Conservation (phyloP, 2,888 invertebrate genomes). For the Rotaria macrura region DNA sequence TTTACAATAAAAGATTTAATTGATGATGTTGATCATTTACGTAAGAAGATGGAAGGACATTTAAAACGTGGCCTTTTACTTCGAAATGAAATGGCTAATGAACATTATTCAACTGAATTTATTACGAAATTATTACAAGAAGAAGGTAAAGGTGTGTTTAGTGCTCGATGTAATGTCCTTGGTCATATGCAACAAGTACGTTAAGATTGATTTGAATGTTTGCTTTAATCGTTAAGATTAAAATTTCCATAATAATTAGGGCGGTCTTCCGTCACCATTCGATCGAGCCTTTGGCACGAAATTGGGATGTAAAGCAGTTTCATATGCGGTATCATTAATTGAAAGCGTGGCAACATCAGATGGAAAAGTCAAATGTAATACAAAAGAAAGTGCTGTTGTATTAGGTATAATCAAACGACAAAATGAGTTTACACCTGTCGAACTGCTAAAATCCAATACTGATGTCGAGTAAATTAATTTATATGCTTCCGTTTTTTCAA, state of each 20-base stretch:
- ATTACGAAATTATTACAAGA: slow-evolving; percentile 85
- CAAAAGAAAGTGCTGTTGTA: slow-evolving; percentile 40
- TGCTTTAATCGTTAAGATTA: not conserved
- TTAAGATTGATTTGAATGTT: not conserved
- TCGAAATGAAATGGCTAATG: slow-evolving; percentile 88
- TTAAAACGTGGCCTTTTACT: slow-evolving; percentile 61
- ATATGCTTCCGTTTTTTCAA: not conserved
- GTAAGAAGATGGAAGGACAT: slow-evolving; percentile 71
- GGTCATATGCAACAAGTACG: slow-evolving; percentile 80
- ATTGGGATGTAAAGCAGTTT: slow-evolving; percentile 76
- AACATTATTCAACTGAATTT: slow-evolving; percentile 91
- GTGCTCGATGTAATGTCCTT: slow-evolving; percentile 82
- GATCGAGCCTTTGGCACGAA: slow-evolving; percentile 69
- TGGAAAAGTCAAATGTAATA: not conserved
- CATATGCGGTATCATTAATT: slow-evolving; percentile 44
- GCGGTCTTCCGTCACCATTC: slow-evolving; percentile 91
- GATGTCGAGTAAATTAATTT: slow-evolving; percentile 46
- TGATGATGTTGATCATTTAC: slow-evolving; percentile 78
- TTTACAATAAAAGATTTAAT: slow-evolving; percentile 80
- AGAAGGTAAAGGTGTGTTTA: slow-evolving; percentile 79
- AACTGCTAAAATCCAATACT: slow-evolving; percentile 40
- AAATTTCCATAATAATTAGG: slow-evolving; percentile 45
- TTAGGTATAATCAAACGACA: slow-evolving; percentile 46
- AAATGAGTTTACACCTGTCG: slow-evolving; percentile 43
- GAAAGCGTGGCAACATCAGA: not conserved